phyloP scores from a whole-genome alignment of 2,888 invertebrate species.

The Liposcelis brunnea region DNA sequence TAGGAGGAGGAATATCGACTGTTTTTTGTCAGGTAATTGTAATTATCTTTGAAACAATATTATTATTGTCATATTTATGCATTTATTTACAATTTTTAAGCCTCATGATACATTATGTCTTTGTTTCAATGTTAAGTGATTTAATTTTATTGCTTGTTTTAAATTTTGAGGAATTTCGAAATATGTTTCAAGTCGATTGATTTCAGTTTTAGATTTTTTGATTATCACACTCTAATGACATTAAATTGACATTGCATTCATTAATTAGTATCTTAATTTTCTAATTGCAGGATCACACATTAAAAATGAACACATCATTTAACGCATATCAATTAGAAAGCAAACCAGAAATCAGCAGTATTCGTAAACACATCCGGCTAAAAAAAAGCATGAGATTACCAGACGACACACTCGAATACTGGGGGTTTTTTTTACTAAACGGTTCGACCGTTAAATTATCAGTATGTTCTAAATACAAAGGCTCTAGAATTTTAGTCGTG shows the following conservation, averaged over 20 bases:
- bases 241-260: no score
- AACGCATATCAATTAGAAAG: constrained; percentile 55
- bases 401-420: constrained; percentile 73
- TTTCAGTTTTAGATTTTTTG: no score
- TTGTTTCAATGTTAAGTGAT: no score
- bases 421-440: constrained; percentile 69
- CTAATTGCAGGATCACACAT: constrained; percentile 42
- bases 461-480: constrained; percentile 54
- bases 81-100: no score
- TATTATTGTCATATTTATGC: constrained; percentile 1
- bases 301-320: constrained; percentile 55
- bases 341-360: constrained; percentile 44
- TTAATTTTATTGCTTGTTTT: no score
- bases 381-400: constrained; percentile 69
- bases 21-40: constrained; percentile 50
- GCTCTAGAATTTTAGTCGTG: constrained; percentile 63
- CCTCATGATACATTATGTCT: no score
- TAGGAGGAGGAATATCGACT: constrained; percentile 65
- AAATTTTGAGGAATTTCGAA: no score
- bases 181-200: no score
- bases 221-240: no score
- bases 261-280: constrained; percentile 5
- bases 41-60: no score
- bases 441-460: constrained; percentile 61
- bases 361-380: constrained; percentile 54